Evolutionary conservation across 2,113 vertebrate genomes (phyloP), one percentile per base, ranked within the genome.

Genomic region (Agapornis roseicollis): DNA sequence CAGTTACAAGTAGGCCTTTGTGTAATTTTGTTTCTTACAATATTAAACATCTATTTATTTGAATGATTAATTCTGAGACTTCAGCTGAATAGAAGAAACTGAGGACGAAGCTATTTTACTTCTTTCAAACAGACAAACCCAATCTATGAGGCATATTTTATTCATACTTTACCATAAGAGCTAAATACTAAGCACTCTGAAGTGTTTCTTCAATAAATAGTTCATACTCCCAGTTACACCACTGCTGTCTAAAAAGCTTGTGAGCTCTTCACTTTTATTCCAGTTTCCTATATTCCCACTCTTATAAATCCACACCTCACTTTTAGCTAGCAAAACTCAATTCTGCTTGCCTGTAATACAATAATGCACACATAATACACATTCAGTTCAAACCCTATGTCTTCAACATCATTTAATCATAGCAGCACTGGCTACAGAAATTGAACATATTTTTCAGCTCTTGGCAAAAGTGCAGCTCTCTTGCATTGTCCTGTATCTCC

Each of bases 361-460:
- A 0, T 18, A 83, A 64, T 1, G 35, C 25, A 44, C 7, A n/a
- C 2, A 6, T 13, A 20, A 47, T 7, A 33, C 0, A 7, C 19
- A 24, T 33, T 76, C 52, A 50, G 42, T 63, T 63, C 52, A 64
- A 81, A 94, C 27, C 11, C 23, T 5, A 13, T 7, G 5, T 65
- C 56, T 64, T 39, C 5, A 72, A 9, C 3, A 7, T 15, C 55
- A 63, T 6, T 31, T 47, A 89, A 89, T 27, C 81, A 80, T 0
- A 85, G 63, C 53, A 93, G 49, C 50, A 55, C 31, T 35, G 19
- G 17, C 17, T 65, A 69, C 13, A 47, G 11, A 87, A 25, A 31
- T 50, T 65, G 46, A 39, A 80, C 1, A 1, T 6, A 42, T n/a
- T 88, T 70, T 85, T 80, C 71, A 66, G 11, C 24, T 91, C 78